These are phyloP conservation scores for Sphaeridia pumilis DNA, from an alignment of 2,888 invertebrate species.

Conservation along the genomic window DNA sequence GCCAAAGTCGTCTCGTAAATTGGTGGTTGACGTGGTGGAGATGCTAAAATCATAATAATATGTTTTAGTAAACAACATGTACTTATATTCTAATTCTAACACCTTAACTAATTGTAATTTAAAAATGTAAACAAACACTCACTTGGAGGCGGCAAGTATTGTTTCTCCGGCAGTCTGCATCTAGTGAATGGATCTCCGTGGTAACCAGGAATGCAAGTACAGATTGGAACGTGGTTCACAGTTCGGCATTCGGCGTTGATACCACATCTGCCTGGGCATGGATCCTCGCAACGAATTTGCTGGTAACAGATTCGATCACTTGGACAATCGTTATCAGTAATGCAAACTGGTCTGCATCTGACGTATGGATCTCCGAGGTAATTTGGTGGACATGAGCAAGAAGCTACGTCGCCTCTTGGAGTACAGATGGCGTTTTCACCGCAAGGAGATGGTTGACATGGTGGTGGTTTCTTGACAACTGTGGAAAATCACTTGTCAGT, in stretches of 20 bases:
- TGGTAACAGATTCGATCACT: conserved; percentile 69
- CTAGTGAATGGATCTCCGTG: conserved; percentile 37
- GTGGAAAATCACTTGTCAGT: neutral
- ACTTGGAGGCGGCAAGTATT: conserved; percentile 5
- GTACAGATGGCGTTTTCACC: conserved; percentile 43
- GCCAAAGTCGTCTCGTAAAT: conserved; percentile 1
- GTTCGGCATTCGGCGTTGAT: conserved; percentile 58
- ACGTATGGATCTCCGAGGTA: conserved; percentile 46
- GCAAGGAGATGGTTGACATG: conserved; percentile 34
- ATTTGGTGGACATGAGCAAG: conserved; percentile 35
- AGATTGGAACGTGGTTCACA: conserved; percentile 62
- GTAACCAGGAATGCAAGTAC: conserved; percentile 52
- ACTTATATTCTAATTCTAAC: neutral
- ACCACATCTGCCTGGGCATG: conserved; percentile 48
- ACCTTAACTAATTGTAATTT: neutral
- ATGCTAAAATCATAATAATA: neutral
- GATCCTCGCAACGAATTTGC: conserved; percentile 67
- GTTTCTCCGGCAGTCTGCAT: conserved; percentile 22
- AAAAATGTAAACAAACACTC: neutral
- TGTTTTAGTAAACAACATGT: neutral
- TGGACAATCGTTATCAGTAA: conserved; percentile 77
- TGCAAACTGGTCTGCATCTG: conserved; percentile 66
- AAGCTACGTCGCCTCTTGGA: conserved; percentile 27
- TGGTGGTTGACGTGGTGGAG: conserved; percentile 3
- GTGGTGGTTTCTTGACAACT: conserved; percentile 12